These are phyloP conservation scores for Saimiri boliviensis DNA, from an alignment of 2,113 vertebrate genomes.

Conservation along the genomic window DNA sequence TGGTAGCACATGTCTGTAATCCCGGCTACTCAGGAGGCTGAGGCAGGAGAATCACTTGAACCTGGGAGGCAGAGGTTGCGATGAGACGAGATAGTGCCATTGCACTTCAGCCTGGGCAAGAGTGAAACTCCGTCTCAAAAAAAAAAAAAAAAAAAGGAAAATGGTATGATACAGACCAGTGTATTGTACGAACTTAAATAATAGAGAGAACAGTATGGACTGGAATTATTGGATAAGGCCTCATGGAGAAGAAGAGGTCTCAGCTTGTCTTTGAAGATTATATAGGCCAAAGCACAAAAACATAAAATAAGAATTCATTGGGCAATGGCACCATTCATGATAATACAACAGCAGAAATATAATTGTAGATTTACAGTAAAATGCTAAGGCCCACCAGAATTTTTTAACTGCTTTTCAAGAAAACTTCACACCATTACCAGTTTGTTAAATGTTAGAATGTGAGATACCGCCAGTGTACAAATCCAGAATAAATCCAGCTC, in stretches of 20 bases:
- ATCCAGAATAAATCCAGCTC: background rate
- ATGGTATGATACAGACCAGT: background rate
- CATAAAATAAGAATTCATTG: background rate
- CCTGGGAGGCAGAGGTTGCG: no score
- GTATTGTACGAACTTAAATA: conserved; percentile 14
- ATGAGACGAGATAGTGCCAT: no score
- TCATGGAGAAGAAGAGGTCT: background rate
- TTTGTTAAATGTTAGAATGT: background rate
- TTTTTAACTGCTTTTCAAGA: background rate
- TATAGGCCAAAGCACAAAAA: background rate
- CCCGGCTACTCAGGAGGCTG: no score
- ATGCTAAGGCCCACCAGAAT: background rate
- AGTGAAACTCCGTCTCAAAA: background rate
- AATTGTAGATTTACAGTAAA: background rate
- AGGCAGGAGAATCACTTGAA: no score
- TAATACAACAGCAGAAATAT: background rate
- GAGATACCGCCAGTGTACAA: background rate
- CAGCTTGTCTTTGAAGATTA: background rate
- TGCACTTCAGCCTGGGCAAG: no score
- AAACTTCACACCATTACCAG: background rate
- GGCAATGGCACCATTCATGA: background rate
- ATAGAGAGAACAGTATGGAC: background rate
- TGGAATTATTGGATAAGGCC: background rate
- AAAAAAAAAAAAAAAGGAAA: background rate
- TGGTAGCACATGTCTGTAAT: no score